Evolutionary conservation across 2,797 vertebrate genomes (phyloP).

Genomic region (Synaphobranchus kaupii): DNA sequence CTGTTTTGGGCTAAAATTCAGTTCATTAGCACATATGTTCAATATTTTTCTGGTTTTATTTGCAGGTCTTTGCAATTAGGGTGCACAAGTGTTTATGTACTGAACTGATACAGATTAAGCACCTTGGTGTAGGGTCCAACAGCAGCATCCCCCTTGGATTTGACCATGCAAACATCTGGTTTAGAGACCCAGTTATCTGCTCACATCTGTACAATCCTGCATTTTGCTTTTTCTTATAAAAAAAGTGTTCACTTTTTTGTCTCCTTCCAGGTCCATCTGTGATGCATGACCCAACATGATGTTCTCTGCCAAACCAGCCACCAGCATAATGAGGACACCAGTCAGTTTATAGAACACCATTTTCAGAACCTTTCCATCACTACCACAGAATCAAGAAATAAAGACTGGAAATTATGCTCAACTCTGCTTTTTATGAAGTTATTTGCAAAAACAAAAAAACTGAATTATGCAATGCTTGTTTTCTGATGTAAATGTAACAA

Average conservation of each 20-base stretch:
- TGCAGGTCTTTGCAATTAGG: no score
- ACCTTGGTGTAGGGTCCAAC: not conserved
- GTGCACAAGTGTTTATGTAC: no score
- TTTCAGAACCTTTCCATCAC: slow-evolving; percentile 80
- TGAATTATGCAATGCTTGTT: slow-evolving; percentile 2
- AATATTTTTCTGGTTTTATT: no score
- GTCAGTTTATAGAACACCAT: slow-evolving; percentile 91
- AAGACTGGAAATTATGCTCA: not conserved
- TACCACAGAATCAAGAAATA: slow-evolving; percentile 51
- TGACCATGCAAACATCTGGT: not conserved
- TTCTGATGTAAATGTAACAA: not conserved
- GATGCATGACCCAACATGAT: slow-evolving; percentile 71
- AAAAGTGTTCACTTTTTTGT: slow-evolving; percentile 33
- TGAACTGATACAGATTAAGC: no score
- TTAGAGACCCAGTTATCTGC: slow-evolving; percentile 1
- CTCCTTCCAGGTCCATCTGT: slow-evolving; percentile 73
- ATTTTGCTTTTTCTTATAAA: not conserved
- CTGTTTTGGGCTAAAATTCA: no score
- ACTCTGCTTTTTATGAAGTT: slow-evolving; percentile 4
- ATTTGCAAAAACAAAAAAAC: not conserved
- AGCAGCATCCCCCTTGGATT: not conserved
- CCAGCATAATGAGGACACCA: slow-evolving; percentile 78
- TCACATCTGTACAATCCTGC: not conserved
- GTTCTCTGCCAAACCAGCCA: slow-evolving; percentile 95
- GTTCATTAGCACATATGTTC: no score